Base-by-base conservation (phyloP, 1,140 invertebrate genomes). In the Pseudomyrmex flavicornis region DNA sequence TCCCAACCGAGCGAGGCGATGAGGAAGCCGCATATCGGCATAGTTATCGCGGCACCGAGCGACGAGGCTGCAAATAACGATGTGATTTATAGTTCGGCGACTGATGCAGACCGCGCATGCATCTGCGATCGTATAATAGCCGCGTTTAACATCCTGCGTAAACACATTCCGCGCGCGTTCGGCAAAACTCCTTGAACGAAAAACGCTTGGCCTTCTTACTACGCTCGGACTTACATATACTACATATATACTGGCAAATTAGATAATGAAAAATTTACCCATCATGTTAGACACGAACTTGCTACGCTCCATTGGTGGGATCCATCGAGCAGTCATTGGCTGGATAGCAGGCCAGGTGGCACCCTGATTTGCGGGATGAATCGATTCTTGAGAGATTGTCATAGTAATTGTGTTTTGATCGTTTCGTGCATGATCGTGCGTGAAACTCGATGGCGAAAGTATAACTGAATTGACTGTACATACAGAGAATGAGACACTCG, bases 261-360 rank as follows among this genome's bases (percentile, higher is more conserved):
- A 72, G 12, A 35, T 77, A 54, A 48, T 75, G 35, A 50, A 84
- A n/a, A 48, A 74, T 82, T 95, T 93, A 97, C 96, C 97, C 97
- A 98, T 97, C 97, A 97, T 97, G 88, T 97, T 97, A 0, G 97
- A 96, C 91, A 97, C 97, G 91, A 98, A 97, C 93, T 98, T 97
- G 73, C 97, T 98, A 83, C 98, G 96, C 91, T 99, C 98, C 94
- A 96, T 96, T 1, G 98, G 97, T 12, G 98, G 98, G 80, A 98
- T 97, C 98, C 98, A 99, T 88, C 97, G 96, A 0, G 98, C 97
- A 35, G 97, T 97, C 95, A 99, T 96, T 2, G 97, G 97, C 85
- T 98, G 97, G 80, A 98, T 98, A 17, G 98, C 97, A 22, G 98
- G 98, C 96, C 98, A 99, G 5, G 98, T 98, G 7, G 97, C 98